Percentiles rank a stretch among this genome's conserved stretches.
phyloP scores from a whole-genome alignment of 1,140 invertebrate species.

The Drosophila bocqueti region DNA sequence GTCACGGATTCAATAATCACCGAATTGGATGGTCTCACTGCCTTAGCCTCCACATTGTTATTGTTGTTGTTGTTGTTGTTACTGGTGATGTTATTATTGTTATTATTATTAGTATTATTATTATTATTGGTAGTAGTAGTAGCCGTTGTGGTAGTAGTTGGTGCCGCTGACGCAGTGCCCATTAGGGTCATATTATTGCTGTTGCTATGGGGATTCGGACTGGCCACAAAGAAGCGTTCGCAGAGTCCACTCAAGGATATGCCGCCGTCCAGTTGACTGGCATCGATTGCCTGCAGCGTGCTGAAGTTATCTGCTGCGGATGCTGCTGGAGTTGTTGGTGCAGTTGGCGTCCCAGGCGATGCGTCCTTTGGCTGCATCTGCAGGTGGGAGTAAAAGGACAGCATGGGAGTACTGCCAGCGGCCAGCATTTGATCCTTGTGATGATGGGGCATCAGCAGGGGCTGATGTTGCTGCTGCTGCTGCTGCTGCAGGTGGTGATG shows the following conservation, averaged over 20 bases:
- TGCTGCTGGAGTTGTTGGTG: conserved; percentile 18
- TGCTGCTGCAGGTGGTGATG: conserved; percentile 47
- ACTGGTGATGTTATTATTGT: conserved; percentile 40
- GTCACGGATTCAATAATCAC: conserved; percentile 68
- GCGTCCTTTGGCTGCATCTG: conserved; percentile 56
- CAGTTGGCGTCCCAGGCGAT: neutral
- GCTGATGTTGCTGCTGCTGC: conserved; percentile 55
- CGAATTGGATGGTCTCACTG: conserved; percentile 31
- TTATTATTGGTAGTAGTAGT: conserved; percentile 33
- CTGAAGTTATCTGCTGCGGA: conserved; percentile 48
- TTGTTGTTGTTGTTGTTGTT: conserved; percentile 44
- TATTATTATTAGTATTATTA: conserved; percentile 36
- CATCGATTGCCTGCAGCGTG: conserved; percentile 59
- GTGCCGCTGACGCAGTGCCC: conserved; percentile 24
- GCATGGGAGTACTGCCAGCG: conserved; percentile 65
- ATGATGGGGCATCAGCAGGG: conserved; percentile 61
- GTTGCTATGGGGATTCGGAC: conserved; percentile 68
- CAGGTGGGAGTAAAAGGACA: conserved; percentile 63
- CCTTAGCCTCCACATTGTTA: conserved; percentile 54
- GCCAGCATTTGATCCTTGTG: conserved; percentile 83
- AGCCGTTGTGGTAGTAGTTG: conserved; percentile 23
- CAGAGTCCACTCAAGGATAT: conserved; percentile 74
- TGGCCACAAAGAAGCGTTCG: conserved; percentile 72
- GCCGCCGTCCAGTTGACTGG: conserved; percentile 67
- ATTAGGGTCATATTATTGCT: conserved; percentile 61